Evolutionary conservation across 2,797 vertebrate species (phyloP).

Genomic region (Cuniculus paca): DNA sequence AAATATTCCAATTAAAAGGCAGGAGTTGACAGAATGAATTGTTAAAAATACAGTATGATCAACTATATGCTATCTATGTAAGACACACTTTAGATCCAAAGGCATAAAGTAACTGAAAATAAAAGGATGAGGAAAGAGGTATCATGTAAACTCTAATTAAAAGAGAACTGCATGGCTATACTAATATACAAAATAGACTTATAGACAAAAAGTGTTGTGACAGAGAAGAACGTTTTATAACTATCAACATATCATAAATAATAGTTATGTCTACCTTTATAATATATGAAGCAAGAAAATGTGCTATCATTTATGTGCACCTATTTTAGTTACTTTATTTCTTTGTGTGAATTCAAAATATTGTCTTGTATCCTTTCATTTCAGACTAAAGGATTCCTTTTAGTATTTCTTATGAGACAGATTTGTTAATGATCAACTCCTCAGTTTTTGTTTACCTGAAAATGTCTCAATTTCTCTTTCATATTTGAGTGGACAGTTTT

Average conservation of each 20-base stretch:
- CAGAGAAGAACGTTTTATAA: neutral
- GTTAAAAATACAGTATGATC: neutral
- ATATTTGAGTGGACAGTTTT: conserved; percentile 47
- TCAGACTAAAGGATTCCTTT: neutral
- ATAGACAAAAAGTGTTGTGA: neutral
- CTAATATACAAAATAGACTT: neutral
- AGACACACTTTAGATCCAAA: neutral
- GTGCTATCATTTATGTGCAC: neutral
- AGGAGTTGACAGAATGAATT: neutral
- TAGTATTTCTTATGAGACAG: neutral
- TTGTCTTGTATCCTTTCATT: conserved; percentile 6
- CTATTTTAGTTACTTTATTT: neutral
- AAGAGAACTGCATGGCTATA: neutral
- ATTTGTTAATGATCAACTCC: neutral
- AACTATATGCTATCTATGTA: neutral
- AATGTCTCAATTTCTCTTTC: conserved; percentile 48
- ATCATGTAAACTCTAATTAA: neutral
- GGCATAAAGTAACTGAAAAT: neutral
- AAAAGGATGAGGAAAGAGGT: neutral
- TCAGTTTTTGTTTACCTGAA: conserved; percentile 51
- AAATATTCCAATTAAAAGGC: neutral
- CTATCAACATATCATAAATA: neutral
- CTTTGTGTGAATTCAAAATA: conserved; percentile 10
- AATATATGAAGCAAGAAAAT: neutral
- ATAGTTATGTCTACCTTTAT: neutral